Evolutionary conservation across 1,140 invertebrate genomes (phyloP).

Genomic region (Lasioglossum albipes): DNA sequence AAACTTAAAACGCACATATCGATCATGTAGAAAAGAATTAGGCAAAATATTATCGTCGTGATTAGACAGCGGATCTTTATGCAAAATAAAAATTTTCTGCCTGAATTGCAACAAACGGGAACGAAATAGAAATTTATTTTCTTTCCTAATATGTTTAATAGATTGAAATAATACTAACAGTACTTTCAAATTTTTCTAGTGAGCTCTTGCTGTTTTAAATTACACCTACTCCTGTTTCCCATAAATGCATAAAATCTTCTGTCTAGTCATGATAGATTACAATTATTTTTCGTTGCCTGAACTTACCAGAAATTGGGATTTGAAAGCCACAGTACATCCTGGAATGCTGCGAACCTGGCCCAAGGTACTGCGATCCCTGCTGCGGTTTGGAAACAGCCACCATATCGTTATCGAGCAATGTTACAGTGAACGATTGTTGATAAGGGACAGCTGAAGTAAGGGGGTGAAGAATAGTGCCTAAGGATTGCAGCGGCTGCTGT

Average conservation of each 20-base stretch:
- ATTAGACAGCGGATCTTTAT: too few species aligned
- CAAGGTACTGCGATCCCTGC: constrained; percentile 74
- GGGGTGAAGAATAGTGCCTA: constrained; percentile 73
- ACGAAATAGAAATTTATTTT: not conserved
- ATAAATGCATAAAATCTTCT: too few species aligned
- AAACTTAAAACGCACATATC: not conserved
- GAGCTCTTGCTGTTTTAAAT: too few species aligned
- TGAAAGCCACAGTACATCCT: constrained; percentile 77
- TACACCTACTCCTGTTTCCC: too few species aligned
- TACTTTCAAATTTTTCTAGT: too few species aligned
- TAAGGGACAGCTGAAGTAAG: constrained; percentile 72
- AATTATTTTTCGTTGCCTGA: not conserved
- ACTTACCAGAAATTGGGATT: constrained; percentile 77
- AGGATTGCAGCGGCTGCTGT: constrained; percentile 76
- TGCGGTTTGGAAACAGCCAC: constrained; percentile 76
- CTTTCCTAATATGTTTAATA: too few species aligned
- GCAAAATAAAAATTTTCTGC: too few species aligned
- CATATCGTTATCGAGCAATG: constrained; percentile 76
- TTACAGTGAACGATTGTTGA: constrained; percentile 75
- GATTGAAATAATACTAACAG: too few species aligned
- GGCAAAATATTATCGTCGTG: too few species aligned
- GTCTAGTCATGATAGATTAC: not conserved
- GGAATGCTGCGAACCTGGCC: constrained; percentile 68
- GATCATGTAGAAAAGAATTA: too few species aligned
- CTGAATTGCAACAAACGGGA: too few species aligned